phyloP scores from a whole-genome alignment of 2,113 vertebrate genomes.

The Cavia porcellus region DNA sequence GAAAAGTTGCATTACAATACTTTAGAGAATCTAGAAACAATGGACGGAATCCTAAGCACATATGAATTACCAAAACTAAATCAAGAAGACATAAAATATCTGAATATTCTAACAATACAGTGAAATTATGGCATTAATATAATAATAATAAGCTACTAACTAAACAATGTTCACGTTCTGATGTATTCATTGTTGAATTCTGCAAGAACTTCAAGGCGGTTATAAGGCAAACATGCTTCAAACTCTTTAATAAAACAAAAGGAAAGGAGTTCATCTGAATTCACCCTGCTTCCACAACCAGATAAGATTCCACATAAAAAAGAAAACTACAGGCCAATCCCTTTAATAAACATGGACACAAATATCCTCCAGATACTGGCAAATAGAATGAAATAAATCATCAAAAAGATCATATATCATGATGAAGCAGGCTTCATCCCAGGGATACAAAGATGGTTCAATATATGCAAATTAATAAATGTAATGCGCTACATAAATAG shows the following conservation, averaged over 20 bases:
- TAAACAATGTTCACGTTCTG: neutral
- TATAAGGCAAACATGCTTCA: neutral
- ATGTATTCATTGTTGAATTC: neutral
- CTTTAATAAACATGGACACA: neutral
- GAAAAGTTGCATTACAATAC: neutral
- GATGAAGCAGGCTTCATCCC: neutral
- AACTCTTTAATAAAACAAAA: neutral
- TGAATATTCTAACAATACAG: neutral
- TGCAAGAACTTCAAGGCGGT: neutral
- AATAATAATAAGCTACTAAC: neutral
- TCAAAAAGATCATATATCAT: neutral
- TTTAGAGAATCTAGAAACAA: neutral
- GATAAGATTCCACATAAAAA: neutral
- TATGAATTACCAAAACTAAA: neutral
- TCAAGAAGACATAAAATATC: neutral
- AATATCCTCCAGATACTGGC: neutral
- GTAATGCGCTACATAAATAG: neutral
- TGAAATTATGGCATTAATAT: neutral
- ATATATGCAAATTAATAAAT: neutral
- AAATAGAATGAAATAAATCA: neutral
- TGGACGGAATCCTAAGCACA: neutral
- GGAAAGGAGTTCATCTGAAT: neutral
- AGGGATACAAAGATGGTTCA: neutral
- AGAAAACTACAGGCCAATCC: neutral
- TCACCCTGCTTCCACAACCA: neutral